These are phyloP conservation scores for Rallus crepitans DNA, from an alignment of 2,797 vertebrate genomes.

Conservation along the genomic window DNA sequence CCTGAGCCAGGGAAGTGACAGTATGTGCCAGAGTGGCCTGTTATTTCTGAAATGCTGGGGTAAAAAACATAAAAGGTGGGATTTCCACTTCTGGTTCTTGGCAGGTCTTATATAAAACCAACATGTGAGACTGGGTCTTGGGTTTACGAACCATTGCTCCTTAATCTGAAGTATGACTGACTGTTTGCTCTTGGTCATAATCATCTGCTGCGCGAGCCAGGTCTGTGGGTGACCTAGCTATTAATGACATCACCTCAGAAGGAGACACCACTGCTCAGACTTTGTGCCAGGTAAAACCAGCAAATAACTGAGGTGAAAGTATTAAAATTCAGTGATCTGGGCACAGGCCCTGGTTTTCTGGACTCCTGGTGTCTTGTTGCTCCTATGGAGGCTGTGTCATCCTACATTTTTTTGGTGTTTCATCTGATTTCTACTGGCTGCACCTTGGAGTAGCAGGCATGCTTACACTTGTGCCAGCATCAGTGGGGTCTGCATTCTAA, in stretches of 20 bases:
- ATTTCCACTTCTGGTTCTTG: neutral
- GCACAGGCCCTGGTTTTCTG: neutral
- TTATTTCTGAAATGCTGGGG: neutral
- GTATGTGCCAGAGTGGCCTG: neutral
- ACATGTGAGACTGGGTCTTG: neutral
- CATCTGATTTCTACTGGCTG: neutral
- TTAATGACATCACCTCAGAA: neutral
- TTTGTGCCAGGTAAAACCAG: neutral
- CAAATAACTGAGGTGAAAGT: neutral
- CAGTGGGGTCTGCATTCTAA: neutral
- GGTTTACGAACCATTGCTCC: conserved; percentile 3
- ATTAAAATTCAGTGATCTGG: neutral
- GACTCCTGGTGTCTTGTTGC: neutral
- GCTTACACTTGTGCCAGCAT: neutral
- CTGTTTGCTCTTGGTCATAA: neutral
- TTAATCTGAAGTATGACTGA: neutral
- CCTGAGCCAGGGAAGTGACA: neutral
- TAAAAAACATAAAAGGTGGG: neutral
- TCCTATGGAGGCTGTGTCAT: neutral
- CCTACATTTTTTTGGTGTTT: neutral
- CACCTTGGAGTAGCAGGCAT: neutral
- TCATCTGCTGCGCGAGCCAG: neutral
- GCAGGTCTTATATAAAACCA: neutral
- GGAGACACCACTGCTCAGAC: neutral
- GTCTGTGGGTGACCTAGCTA: neutral